A percentile compares a stretch with the other conserved stretches of the same genome.
phyloP scores from a whole-genome alignment of 2,113 vertebrate species.

The Xenopus laevis region DNA sequence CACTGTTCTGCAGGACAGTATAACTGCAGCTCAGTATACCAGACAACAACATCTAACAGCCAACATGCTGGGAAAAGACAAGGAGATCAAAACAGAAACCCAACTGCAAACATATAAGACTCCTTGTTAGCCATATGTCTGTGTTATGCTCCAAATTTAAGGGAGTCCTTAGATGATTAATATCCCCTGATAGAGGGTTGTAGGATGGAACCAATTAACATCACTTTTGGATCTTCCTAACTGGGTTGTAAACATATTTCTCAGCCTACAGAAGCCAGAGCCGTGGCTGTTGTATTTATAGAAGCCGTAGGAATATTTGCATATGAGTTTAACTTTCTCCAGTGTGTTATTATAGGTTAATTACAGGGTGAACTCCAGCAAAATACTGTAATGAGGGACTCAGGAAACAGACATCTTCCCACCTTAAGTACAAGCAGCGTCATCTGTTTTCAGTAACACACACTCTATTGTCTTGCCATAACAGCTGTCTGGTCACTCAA shows the following conservation, averaged over 20 bases:
- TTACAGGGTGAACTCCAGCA: conserved; percentile 28
- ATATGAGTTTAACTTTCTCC: conserved; percentile 3
- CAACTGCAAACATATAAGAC: too few species aligned
- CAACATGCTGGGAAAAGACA: too few species aligned
- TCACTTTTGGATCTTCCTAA: too few species aligned
- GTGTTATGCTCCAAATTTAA: too few species aligned
- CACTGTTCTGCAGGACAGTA: too few species aligned
- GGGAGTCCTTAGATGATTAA: too few species aligned
- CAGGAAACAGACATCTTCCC: conserved; percentile 28
- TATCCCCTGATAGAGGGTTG: too few species aligned
- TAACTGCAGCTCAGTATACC: too few species aligned
- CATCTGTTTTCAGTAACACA: background rate
- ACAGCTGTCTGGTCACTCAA: background rate
- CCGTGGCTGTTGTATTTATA: conserved; percentile 12
- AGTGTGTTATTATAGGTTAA: conserved; percentile 21
- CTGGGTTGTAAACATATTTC: background rate
- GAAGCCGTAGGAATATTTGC: conserved; percentile 19
- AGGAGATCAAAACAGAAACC: too few species aligned
- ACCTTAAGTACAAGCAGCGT: conserved; percentile 7
- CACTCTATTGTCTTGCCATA: background rate
- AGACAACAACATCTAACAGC: too few species aligned
- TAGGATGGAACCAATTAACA: too few species aligned
- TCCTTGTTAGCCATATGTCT: too few species aligned
- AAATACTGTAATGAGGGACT: conserved; percentile 7
- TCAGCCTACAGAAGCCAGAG: background rate